Evolutionary conservation across 2,888 invertebrate species (phyloP).

Genomic region (Scelioninae gen. 2): DNA sequence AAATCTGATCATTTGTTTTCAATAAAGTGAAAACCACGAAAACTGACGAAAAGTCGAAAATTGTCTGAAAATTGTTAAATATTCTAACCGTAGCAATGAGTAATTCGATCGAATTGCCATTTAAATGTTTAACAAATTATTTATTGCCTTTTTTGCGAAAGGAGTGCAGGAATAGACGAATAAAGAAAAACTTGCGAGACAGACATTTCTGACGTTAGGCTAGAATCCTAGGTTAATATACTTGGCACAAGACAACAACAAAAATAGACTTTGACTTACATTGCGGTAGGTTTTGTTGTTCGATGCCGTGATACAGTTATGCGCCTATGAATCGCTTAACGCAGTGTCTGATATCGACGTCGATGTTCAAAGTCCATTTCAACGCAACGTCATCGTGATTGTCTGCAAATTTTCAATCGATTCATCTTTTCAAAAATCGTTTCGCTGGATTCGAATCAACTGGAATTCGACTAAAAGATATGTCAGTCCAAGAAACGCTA

Average conservation of each 20-base stretch:
- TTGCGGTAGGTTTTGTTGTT: constrained; percentile 62
- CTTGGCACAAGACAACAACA: constrained; percentile 58
- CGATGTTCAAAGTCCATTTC: constrained; percentile 57
- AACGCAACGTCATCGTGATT: constrained; percentile 46
- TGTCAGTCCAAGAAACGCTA: no score
- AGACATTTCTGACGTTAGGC: constrained; percentile 34
- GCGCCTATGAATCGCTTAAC: constrained; percentile 58
- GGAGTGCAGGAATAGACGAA: no score
- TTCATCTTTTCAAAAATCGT: constrained; percentile 25
- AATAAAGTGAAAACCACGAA: no score
- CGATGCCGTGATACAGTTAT: constrained; percentile 59
- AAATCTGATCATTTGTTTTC: no score
- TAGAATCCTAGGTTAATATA: constrained; percentile 57
- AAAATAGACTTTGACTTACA: constrained; percentile 62
- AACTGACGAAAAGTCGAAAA: no score
- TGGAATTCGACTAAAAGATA: no score
- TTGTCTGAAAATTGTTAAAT: no score
- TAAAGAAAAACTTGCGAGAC: neutral
- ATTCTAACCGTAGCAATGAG: no score
- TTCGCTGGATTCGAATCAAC: neutral
- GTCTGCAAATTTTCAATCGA: constrained; percentile 48
- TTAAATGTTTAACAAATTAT: no score
- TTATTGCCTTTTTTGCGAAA: no score
- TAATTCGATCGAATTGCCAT: no score
- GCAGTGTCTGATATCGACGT: constrained; percentile 56